Evolutionary conservation across 2,888 invertebrate genomes (phyloP).

Genomic region (Metopia argyrocephala): DNA sequence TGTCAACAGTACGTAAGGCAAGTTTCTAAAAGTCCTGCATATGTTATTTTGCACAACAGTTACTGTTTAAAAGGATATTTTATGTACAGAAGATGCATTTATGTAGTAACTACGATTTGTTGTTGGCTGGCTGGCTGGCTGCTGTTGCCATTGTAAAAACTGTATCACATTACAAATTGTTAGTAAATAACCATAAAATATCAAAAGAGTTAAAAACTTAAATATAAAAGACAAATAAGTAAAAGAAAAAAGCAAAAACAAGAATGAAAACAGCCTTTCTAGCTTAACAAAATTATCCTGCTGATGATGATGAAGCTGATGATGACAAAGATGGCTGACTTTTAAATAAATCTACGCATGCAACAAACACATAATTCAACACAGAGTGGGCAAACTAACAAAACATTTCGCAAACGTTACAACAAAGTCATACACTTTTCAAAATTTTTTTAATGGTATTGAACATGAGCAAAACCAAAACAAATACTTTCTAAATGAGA

Average conservation of each 20-base stretch:
- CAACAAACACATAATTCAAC: not conserved
- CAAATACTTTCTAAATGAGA: too few species aligned
- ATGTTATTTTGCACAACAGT: not conserved
- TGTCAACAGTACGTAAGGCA: not conserved
- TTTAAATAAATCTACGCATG: not conserved
- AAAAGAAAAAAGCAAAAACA: not conserved
- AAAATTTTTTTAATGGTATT: too few species aligned
- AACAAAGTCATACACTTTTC: too few species aligned
- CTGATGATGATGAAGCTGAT: not conserved
- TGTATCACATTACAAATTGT: slow-evolving; percentile 56
- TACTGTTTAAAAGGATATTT: not conserved
- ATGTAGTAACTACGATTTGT: not conserved
- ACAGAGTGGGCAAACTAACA: too few species aligned
- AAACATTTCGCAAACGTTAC: too few species aligned
- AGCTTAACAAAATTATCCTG: not conserved
- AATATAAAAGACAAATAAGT: slow-evolving; percentile 21
- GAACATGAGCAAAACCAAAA: too few species aligned
- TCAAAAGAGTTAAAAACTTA: slow-evolving; percentile 33
- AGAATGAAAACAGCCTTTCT: slow-evolving; percentile 34
- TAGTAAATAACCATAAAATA: slow-evolving; percentile 46
- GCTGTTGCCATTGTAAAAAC: slow-evolving; percentile 24
- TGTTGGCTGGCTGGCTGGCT: not conserved
- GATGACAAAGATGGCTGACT: not conserved
- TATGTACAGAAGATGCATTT: not conserved
- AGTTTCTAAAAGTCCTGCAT: not conserved